Evolutionary conservation across 1,140 invertebrate genomes (phyloP).

Genomic region (Prorops nasuta): DNA sequence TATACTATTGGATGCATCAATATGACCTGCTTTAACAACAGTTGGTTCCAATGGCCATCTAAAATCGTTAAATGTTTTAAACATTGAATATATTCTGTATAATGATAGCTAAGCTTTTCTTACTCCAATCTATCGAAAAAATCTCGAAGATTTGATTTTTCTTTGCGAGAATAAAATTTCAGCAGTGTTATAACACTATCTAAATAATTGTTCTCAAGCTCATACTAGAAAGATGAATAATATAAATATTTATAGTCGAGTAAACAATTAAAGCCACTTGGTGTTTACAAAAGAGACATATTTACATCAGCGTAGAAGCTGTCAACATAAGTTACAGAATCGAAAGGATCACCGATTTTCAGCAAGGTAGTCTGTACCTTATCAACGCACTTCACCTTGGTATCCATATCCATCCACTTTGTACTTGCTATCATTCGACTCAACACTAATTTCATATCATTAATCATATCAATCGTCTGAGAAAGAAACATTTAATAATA

Average conservation of each 20-base stretch:
- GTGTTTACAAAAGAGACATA: not conserved
- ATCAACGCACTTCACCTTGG: not conserved
- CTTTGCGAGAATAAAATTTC: not conserved
- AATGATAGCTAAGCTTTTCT: not conserved
- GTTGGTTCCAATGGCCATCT: not conserved
- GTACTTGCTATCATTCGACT: not conserved
- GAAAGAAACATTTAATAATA: not conserved
- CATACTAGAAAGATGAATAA: not conserved
- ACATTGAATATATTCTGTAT: not conserved
- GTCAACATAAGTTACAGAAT: not conserved
- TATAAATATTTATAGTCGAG: not conserved
- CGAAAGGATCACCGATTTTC: constrained; percentile 1
- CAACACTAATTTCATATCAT: not conserved
- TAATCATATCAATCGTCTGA: not conserved
- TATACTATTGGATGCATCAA: not conserved
- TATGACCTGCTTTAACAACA: not conserved
- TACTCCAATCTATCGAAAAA: not conserved
- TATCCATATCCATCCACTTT: not conserved
- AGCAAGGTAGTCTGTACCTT: not conserved
- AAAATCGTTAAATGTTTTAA: not conserved
- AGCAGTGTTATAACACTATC: not conserved
- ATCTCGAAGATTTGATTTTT: no score
- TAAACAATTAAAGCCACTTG: not conserved
- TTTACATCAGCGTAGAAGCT: not conserved
- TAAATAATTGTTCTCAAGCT: not conserved